A percentile compares a stretch with the other conserved stretches of the same genome.
Conservation (phyloP, 2,888 invertebrate genomes). For the Hypomecis atomaria region DNA sequence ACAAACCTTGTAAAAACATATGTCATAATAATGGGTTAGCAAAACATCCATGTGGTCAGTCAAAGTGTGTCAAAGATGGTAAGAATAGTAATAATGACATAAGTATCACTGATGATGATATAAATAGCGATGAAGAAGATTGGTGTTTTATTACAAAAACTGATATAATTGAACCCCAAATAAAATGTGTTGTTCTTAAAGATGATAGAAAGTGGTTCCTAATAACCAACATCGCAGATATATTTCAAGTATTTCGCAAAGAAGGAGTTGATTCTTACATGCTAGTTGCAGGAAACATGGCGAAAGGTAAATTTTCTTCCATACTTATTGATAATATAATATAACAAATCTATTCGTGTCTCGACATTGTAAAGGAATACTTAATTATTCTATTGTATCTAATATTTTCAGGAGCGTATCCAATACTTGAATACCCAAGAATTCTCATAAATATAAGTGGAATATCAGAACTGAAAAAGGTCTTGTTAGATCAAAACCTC, state of each 20-base stretch:
- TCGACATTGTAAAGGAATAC: too few species aligned
- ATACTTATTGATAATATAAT: conserved; percentile 7
- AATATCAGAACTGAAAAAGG: conserved; percentile 81
- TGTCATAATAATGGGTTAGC: conserved; percentile 24
- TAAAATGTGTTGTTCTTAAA: conserved; percentile 51
- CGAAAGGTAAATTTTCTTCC: conserved; percentile 79
- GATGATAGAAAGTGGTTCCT: conserved; percentile 79
- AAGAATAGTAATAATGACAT: not conserved
- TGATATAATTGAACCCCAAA: conserved; percentile 40
- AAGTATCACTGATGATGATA: not conserved
- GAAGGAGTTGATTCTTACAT: conserved; percentile 73
- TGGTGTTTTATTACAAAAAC: conserved; percentile 59
- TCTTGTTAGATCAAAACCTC: conserved; percentile 68
- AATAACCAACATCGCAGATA: conserved; percentile 71
- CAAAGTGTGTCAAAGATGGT: not conserved
- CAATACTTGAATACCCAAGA: conserved; percentile 65
- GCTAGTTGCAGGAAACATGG: conserved; percentile 89
- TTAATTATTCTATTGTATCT: conserved; percentile 6
- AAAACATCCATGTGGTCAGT: not conserved
- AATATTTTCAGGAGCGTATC: conserved; percentile 64
- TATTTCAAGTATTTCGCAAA: conserved; percentile 72
- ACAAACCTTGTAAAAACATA: conserved; percentile 39
- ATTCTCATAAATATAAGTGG: conserved; percentile 85
- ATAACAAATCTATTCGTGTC: too few species aligned
- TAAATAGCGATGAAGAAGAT: conserved; percentile 47